Conservation (phyloP, 2,113 vertebrate genomes). For the Cnemophilus loriae region DNA sequence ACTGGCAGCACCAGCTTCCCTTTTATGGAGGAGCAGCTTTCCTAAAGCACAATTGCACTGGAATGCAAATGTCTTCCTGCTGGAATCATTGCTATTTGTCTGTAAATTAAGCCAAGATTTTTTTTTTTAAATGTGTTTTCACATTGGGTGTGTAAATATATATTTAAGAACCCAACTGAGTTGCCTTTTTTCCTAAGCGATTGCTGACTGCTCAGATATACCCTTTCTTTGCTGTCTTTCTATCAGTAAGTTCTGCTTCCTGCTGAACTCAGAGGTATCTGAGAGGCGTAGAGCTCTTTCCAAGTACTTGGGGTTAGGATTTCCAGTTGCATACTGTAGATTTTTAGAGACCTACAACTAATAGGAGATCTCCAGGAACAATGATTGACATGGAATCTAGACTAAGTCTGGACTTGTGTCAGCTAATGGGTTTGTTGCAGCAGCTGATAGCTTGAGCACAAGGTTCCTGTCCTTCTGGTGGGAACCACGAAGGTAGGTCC, state of each 20-base stretch:
- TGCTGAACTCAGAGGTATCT: background rate
- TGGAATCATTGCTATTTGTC: background rate
- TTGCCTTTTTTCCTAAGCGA: background rate
- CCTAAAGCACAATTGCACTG: background rate
- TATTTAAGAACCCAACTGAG: background rate
- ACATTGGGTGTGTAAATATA: background rate
- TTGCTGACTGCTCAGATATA: background rate
- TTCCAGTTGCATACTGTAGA: background rate
- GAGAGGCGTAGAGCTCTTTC: background rate
- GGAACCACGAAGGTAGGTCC: background rate
- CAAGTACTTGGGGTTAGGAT: background rate
- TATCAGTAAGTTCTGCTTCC: background rate
- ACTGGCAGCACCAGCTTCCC: background rate
- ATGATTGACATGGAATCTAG: background rate
- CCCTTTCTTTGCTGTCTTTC: background rate
- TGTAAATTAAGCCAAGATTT: background rate
- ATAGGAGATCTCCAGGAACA: background rate
- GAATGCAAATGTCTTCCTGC: background rate
- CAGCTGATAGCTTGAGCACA: background rate
- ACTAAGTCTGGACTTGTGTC: background rate
- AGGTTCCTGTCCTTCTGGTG: background rate
- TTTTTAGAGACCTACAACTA: background rate
- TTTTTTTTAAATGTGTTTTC: background rate
- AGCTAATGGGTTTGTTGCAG: background rate
- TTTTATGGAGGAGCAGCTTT: conserved; percentile 13